Conservation (phyloP, 2,888 invertebrate species). For the Diarsia dahlii region DNA sequence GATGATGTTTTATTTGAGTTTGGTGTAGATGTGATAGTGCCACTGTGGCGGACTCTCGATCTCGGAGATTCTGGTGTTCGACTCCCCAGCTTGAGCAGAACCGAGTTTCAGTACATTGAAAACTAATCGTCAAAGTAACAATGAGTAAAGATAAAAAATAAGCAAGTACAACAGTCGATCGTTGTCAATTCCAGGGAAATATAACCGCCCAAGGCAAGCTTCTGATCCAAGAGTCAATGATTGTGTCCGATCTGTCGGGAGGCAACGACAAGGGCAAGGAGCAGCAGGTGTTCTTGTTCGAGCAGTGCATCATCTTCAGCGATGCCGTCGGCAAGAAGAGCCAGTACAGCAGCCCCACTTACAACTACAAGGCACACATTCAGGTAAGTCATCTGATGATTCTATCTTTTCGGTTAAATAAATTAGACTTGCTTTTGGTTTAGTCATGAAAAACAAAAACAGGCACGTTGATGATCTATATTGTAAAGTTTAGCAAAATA, state of each 20-base stretch:
- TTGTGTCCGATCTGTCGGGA: constrained; percentile 92
- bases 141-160: not conserved
- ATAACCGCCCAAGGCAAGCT: constrained; percentile 99
- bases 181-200: constrained; percentile 93
- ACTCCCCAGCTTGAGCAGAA: constrained; percentile 16
- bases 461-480: not conserved
- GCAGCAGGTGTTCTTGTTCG: constrained; percentile 98
- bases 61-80: constrained; percentile 20
- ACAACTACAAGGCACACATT: constrained; percentile 98
- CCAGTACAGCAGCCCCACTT: constrained; percentile 98
- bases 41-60: not conserved
- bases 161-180: constrained; percentile 15
- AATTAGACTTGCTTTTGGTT: not conserved
- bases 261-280: constrained; percentile 91
- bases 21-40: not conserved
- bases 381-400: constrained; percentile 92
- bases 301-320: constrained; percentile 99
- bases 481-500: not conserved
- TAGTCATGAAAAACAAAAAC: not conserved
- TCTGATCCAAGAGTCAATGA: constrained; percentile 95
- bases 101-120: not conserved
- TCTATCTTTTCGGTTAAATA: not conserved
- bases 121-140: not conserved
- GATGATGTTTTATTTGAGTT: not conserved
- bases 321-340: constrained; percentile 98